Base-by-base conservation (phyloP, 1,140 invertebrate genomes). In the Drosophila triauraria region DNA sequence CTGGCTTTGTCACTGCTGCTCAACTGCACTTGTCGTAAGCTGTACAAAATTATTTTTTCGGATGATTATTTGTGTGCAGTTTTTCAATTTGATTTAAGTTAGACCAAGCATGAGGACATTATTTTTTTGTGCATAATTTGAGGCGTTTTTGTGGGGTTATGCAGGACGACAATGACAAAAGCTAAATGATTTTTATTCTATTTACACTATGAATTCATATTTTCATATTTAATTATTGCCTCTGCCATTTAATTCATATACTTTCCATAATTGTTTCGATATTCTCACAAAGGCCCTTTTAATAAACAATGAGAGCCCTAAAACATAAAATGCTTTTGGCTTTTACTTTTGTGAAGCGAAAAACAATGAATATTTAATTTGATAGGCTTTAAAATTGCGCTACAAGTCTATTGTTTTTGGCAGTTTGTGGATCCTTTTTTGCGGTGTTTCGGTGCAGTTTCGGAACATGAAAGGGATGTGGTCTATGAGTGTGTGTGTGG, bases 1-100 rank as follows among this genome's bases (percentile, higher is more conserved):
- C 67, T 68, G 62, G 62, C 67, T 74, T 80, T 80, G 84, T 75
- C 84, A 87, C 84, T 87, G 84, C 85, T 87, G 83, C 83, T 87
- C 84, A 80, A 74, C 83, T 88, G 84, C 83, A 87, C 80, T 80
- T 78, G 30, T 15, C 40, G 17, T 62, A 47, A 40, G 53, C 23
- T 72, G 65, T 76, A 53, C 64, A 48, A 58, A 44, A 43, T 50
- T 53, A 42, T 56, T 42, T 23, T 32, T 47, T 70, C 48, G 38
- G 43, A 35, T 60, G 38, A 38, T 43, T 35, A 20, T 46, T 69
- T 68, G 17, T 47, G 64, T 56, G 69, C 58, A 75, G 40, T 44
- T 40, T 76, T 59, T 47, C 13, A 58, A 68, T 69, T 70, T 69
- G n/a, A 32, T 61, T 38, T 63, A n/a, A 47, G 43, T 40, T 25